Evolutionary conservation across 2,888 invertebrate genomes (phyloP).

Genomic region (Lochmaea capreae): DNA sequence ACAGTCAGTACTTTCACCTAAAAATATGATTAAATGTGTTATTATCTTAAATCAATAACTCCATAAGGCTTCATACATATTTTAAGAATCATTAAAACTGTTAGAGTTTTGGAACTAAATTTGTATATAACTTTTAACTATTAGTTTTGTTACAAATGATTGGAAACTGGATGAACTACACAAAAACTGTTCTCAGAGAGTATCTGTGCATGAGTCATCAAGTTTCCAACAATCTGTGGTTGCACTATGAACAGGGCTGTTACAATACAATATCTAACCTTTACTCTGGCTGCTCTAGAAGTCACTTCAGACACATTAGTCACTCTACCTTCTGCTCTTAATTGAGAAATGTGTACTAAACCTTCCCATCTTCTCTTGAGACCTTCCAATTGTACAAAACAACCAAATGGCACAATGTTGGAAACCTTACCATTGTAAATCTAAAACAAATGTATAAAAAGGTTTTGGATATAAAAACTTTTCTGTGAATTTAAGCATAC

Average conservation of each 20-base stretch:
- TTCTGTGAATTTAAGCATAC: no score
- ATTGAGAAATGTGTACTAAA: constrained; percentile 95
- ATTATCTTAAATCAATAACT: neutral
- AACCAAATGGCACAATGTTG: constrained; percentile 97
- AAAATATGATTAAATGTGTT: constrained; percentile 17
- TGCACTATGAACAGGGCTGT: no score
- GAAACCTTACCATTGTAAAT: constrained; percentile 95
- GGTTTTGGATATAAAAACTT: no score
- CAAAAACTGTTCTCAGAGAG: no score
- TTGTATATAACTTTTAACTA: no score
- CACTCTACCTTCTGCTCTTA: constrained; percentile 92
- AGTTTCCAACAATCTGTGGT: no score
- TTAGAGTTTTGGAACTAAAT: no score
- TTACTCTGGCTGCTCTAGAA: constrained; percentile 87
- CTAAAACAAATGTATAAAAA: constrained; percentile 59
- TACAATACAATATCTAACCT: constrained; percentile 68
- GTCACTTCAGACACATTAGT: constrained; percentile 96
- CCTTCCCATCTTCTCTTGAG: constrained; percentile 93
- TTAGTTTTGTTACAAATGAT: no score
- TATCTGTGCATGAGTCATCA: no score
- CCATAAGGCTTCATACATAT: no score
- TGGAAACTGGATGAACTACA: no score
- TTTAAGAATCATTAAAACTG: neutral
- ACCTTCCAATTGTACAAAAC: constrained; percentile 96
- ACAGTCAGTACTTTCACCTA: constrained; percentile 89